Percentiles rank a stretch among this genome's conserved stretches.
phyloP scores from a whole-genome alignment of 1,140 invertebrate species.

The Caenorhabditis elegans region WBcel235 BX284606.5:7757501-7758000 shows the following conservation, averaged over 20 bases:
- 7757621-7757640: constrained; percentile 90
- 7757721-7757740: constrained; percentile 89
- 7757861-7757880: constrained; percentile 93
- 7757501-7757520: background rate
- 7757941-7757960: constrained; percentile 70
- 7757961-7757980: constrained; percentile 48
- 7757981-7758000: constrained; percentile 73
- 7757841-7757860: constrained; percentile 77
- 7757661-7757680: constrained; percentile 91
- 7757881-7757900: constrained; percentile 75
- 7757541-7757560: background rate
- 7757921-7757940: constrained; percentile 71
- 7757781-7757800: constrained; percentile 99
- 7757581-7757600: constrained; percentile 86
- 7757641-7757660: constrained; percentile 84
- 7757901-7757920: constrained; percentile 34
- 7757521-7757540: background rate
- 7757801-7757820: constrained; percentile 94
- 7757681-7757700: constrained; percentile 90
- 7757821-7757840: constrained; percentile 74
- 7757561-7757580: constrained; percentile 78
- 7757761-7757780: constrained; percentile 95
- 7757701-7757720: constrained; percentile 89
- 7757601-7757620: constrained; percentile 88
- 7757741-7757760: constrained; percentile 99